Evolutionary conservation across 2,797 vertebrate genomes (phyloP).

Genomic region (Calcarius lapponicus): DNA sequence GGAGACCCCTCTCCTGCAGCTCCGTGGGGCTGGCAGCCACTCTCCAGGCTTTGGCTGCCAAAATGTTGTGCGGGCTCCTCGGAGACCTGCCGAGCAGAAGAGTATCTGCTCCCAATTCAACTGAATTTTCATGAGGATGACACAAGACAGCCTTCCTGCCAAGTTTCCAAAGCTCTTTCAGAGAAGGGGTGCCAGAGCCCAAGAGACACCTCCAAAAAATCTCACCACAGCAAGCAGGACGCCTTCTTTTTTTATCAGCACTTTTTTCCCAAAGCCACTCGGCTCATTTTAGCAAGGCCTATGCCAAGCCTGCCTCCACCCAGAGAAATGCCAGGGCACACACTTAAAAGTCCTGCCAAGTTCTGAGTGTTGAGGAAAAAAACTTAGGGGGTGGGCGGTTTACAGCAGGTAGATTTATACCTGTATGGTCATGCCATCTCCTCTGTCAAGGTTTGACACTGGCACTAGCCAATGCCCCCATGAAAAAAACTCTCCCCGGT

Average conservation of each 20-base stretch:
- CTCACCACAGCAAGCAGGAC: not conserved
- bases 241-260: not conserved
- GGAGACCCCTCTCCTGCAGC: not conserved
- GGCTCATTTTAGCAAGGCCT: not conserved
- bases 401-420: not conserved
- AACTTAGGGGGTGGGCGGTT: not conserved
- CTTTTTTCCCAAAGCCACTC: not conserved
- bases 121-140: slow-evolving; percentile 29
- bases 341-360: not conserved
- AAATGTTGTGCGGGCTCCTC: rapidly evolving
- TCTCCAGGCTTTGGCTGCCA: not conserved
- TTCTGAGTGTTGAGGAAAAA: not conserved
- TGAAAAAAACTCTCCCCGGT: too few relatives aligned
- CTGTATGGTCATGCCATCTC: not conserved
- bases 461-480: too few relatives aligned
- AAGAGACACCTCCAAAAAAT: slow-evolving; percentile 14
- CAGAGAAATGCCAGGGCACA: not conserved
- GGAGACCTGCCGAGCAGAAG: not conserved
- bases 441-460: too few relatives aligned
- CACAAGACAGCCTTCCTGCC: slow-evolving; percentile 25
- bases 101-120: not conserved
- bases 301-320: not conserved
- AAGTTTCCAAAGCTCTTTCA: slow-evolving; percentile 10
- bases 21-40: not conserved
- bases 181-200: not conserved